Evolutionary conservation across 2,797 vertebrate genomes (phyloP), one percentile per base, ranked within the genome.

Genomic region (Australoheros facetus): DNA sequence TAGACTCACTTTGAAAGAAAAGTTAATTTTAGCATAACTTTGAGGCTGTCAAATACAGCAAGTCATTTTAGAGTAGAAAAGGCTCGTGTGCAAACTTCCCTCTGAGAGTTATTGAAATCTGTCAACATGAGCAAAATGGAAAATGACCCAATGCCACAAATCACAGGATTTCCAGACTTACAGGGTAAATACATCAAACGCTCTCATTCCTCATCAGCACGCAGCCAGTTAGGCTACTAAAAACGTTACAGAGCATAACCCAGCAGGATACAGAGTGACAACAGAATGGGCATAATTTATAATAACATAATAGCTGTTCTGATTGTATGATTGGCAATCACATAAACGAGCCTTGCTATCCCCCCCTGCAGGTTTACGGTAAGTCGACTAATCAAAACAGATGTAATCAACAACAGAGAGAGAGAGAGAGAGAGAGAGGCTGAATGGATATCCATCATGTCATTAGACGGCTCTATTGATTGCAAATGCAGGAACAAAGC

Each of bases 291-390:
- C 51, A 55, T 80, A 54, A 70, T 74, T 87, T 55, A 74, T 86
- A 85, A 87, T 73, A 62, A 37, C 73, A 80, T 89, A 81, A 89
- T 83, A 30, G 71, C 78, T 71, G 32, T 53, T 87, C 80, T 91
- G 88, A 91, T 88, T 88, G 75, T 80, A 73, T 88, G 87, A 88
- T 85, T 88, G 80, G 39, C 79, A 91, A 86, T 91, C 85, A 84
- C 70, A 79, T 73, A 81, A 78, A 66, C 2, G 3, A 80, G 79
- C 4, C 23, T 59, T 4, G 56, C 73, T 37, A 30, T 57, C 23
- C 66, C 64, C 62, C 57, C 79, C 77, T 45, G 71, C 59, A 77
- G 80, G 51, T 71, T 51, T 69, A 75, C 81, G 56, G 53, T 56
- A 64, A 84, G 77, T 75, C 17, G 5, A 72, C 73, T 75, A 86